Base-by-base conservation (phyloP, 2,888 invertebrate species). In the Tipula unca region DNA sequence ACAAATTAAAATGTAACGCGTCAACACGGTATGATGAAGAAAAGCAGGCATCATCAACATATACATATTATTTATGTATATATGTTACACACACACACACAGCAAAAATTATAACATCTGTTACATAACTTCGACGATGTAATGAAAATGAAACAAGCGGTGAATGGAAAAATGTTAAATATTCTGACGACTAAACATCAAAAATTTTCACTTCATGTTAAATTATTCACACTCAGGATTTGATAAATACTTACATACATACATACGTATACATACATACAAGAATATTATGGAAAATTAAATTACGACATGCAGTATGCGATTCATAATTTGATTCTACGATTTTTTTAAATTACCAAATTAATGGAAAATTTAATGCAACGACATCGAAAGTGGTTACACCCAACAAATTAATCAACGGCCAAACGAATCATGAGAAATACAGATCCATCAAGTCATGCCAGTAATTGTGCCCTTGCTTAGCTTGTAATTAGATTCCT, bases 1-100 rank as follows among this genome's bases (percentile, higher is more conserved):
- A 69, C 69, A 69, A 69, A 69, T 69, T 69, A 69, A 69, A 69
- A 69, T 69, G 69, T 69, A 69, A 69, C 69, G 69, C 69, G 69
- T 69, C 69, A 69, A 69, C 69, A 25, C 69, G 69, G 25, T 69
- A 25, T 69, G 69, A 69, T 25, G 25, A 25, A 48, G 5, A 69
- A 69, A 69, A 25, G 25, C 6, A 69, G 25, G 25, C 69, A 69
- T 25, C 69, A 69, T 8, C 69, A 25, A 13, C 13, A 39, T 8
- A 39, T 39, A 10, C 39, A 1, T 39, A 39, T n/a, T 48, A 48
- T 39, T 6, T 39, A 39, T 5, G 48, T 17, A 8, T 35, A 35
- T 35, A 42, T 42, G 42, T n/a, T n/a, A n/a, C n/a, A n/a, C n/a
- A n/a, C n/a, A n/a, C 4, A 39, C 48, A 69, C 5, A 69, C 1